phyloP scores from a whole-genome alignment of 2,113 vertebrate genomes.

The Mobula birostris region DNA sequence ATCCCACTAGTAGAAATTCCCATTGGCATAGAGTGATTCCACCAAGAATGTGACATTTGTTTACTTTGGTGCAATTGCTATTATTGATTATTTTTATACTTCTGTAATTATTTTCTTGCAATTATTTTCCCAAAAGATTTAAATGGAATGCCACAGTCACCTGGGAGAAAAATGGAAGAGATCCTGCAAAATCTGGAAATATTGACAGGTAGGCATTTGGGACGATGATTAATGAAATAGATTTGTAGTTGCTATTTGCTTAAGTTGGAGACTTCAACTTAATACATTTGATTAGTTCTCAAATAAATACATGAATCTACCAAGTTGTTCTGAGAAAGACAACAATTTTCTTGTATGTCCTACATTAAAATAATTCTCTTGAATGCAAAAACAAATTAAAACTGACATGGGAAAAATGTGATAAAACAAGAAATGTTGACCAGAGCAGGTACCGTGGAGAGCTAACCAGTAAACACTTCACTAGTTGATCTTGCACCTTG shows the following conservation, averaged over 20 bases:
- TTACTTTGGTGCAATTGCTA: not conserved
- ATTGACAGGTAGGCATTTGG: not conserved
- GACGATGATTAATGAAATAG: not conserved
- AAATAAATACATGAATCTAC: too few relatives aligned
- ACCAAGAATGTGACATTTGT: not conserved
- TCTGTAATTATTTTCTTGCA: not conserved
- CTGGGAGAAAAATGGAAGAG: not conserved
- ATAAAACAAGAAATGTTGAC: not conserved
- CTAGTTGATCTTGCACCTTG: too few relatives aligned
- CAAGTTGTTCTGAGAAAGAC: too few relatives aligned
- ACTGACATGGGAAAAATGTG: not conserved
- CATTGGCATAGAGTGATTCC: not conserved
- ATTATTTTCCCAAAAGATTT: not conserved
- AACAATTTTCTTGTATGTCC: too few relatives aligned
- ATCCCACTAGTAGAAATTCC: not conserved
- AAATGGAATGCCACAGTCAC: not conserved
- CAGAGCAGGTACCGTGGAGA: too few relatives aligned
- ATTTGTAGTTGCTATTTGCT: not conserved
- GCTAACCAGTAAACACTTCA: too few relatives aligned
- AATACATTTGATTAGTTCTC: too few relatives aligned
- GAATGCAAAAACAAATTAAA: too few relatives aligned
- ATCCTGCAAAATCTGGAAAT: slow-evolving; percentile 12
- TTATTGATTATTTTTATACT: not conserved
- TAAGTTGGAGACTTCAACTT: not conserved
- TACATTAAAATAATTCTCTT: too few relatives aligned